phyloP scores from a whole-genome alignment of 1,140 invertebrate genomes.

The Aphaenogaster floridana region DNA sequence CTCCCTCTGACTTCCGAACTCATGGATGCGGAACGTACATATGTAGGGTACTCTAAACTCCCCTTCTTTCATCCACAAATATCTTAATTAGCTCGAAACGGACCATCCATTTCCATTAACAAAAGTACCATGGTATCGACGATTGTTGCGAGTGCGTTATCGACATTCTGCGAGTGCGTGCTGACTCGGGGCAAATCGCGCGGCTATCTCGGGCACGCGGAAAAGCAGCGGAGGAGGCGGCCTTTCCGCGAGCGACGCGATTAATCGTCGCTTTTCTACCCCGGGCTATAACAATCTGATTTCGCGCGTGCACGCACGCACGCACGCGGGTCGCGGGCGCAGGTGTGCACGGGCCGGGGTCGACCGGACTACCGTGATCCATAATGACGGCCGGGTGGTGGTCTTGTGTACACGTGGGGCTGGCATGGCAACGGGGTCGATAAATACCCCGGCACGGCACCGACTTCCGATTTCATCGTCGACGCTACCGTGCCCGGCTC shows the following conservation, averaged over 20 bases:
- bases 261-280: constrained; percentile 57
- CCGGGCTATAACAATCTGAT: constrained; percentile 51
- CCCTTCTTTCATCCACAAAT: background rate
- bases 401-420: constrained; percentile 82
- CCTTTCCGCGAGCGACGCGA: constrained; percentile 43
- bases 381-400: constrained; percentile 78
- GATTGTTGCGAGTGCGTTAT: background rate
- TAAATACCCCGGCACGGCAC: constrained; percentile 81
- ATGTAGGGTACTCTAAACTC: background rate
- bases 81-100: constrained; percentile 2
- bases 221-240: constrained; percentile 15
- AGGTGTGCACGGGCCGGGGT: constrained; percentile 45
- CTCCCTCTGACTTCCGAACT: background rate
- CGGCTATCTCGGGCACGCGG: background rate
- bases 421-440: constrained; percentile 85
- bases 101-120: background rate
- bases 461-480: constrained; percentile 81
- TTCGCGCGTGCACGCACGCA: constrained; percentile 60
- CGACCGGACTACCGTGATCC: constrained; percentile 74
- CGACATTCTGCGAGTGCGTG: background rate
- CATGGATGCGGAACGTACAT: constrained; percentile 6
- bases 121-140: background rate
- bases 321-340: constrained; percentile 21
- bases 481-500: constrained; percentile 55
- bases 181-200: background rate